A percentile compares a stretch with the other conserved stretches of the same genome.
Evolutionary conservation across 2,113 vertebrate genomes (phyloP).

Genomic region (Ardeotis arabs): DNA sequence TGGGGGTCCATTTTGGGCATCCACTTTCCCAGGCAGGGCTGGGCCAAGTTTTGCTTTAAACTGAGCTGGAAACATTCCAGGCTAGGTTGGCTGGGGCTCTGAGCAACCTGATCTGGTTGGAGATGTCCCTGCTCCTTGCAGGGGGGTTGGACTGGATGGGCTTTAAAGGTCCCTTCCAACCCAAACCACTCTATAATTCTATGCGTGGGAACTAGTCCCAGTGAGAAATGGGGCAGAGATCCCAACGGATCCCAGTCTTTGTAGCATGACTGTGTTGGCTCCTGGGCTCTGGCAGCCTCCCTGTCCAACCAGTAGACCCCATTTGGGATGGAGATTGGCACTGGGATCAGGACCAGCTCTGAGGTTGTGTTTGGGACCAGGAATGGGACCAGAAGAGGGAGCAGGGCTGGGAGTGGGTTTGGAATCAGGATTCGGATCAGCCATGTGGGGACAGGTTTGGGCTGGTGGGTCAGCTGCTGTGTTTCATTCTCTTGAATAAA

Average conservation of each 20-base stretch:
- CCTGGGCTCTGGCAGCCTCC: background rate
- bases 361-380: background rate
- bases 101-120: too few species aligned
- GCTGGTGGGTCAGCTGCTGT: background rate
- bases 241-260: fast-evolving
- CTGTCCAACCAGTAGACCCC: fast-evolving
- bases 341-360: background rate
- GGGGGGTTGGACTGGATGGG: too few species aligned
- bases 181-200: too few species aligned
- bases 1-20: background rate
- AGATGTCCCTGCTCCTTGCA: too few species aligned
- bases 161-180: too few species aligned
- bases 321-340: background rate
- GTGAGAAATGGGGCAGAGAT: background rate
- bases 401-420: background rate
- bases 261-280: background rate
- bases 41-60: too few species aligned
- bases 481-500: background rate
- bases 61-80: too few species aligned
- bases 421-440: background rate
- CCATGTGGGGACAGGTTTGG: background rate
- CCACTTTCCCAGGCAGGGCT: background rate
- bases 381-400: background rate
- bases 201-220: background rate
- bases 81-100: too few species aligned